A percentile compares a stretch with the other conserved stretches of the same genome.
Evolutionary conservation across 2,797 vertebrate genomes (phyloP).

Genomic region (Gastrophryne carolinensis): DNA sequence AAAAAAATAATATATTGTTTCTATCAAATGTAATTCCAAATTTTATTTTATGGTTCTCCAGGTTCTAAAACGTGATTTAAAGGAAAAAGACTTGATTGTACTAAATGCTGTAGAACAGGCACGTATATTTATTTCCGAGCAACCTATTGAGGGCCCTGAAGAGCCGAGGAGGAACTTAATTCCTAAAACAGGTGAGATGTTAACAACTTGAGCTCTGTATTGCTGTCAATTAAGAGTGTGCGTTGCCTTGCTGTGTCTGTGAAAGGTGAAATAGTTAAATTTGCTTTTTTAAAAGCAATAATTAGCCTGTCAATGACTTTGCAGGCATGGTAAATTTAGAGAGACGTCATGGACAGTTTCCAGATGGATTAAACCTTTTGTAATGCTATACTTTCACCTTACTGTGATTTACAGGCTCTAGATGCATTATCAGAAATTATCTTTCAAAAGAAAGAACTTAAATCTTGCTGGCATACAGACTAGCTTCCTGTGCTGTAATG

Average conservation of each 20-base stretch:
- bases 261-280: background rate
- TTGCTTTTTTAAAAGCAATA: background rate
- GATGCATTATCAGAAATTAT: slow-evolving; percentile 22
- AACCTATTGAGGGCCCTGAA: slow-evolving; percentile 93
- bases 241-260: background rate
- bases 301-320: background rate
- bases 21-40: no score
- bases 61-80: slow-evolving; percentile 83
- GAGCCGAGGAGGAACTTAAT: slow-evolving; percentile 87
- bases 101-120: slow-evolving; percentile 89
- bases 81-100: slow-evolving; percentile 85
- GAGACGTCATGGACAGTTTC: background rate
- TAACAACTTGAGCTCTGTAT: background rate
- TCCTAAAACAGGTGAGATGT: slow-evolving; percentile 80
- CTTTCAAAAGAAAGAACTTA: slow-evolving; percentile 3
- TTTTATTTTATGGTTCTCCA: slow-evolving; percentile 59
- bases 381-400: slow-evolving; percentile 20
- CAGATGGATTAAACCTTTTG: background rate
- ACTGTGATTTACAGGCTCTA: slow-evolving; percentile 6
- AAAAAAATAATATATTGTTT: no score
- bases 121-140: slow-evolving; percentile 89
- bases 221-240: background rate
- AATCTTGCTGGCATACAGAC: background rate
- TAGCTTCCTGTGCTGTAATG: background rate
- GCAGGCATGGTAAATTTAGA: background rate